Percentiles rank a stretch among this genome's conserved stretches.
Evolutionary conservation across 2,113 vertebrate genomes (phyloP).

Genomic region (Rhipidura dahli): DNA sequence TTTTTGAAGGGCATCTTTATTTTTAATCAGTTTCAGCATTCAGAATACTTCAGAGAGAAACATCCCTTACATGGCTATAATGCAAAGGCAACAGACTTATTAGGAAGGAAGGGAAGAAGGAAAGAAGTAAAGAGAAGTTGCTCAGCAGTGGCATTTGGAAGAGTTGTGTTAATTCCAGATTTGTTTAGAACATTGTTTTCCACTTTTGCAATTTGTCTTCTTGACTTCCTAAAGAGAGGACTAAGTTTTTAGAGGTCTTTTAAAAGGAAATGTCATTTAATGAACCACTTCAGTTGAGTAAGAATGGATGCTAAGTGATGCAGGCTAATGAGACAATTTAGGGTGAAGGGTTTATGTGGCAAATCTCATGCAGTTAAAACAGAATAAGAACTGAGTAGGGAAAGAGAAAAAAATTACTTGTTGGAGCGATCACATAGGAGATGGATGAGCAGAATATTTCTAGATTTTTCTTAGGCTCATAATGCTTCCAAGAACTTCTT

Average conservation of each 20-base stretch:
- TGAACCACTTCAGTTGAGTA: not conserved
- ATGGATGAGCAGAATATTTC: not conserved
- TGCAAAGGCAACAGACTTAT: not conserved
- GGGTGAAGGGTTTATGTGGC: not conserved
- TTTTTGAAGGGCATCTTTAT: not conserved
- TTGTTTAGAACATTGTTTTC: not conserved
- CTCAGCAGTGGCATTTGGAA: not conserved
- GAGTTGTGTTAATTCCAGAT: not conserved
- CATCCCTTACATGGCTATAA: not conserved
- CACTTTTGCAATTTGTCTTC: not conserved
- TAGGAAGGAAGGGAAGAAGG: not conserved
- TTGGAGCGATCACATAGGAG: not conserved
- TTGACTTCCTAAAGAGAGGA: not conserved
- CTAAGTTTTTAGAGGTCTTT: not conserved
- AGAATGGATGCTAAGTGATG: not conserved
- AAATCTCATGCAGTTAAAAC: not conserved
- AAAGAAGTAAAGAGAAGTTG: not conserved
- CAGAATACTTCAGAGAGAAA: not conserved
- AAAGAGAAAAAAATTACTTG: not conserved
- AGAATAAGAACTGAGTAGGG: not conserved
- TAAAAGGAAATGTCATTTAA: not conserved
- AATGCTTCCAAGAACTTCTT: not conserved
- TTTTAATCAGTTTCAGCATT: not conserved
- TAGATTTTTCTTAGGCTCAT: not conserved
- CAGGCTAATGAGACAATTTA: conserved; percentile 8